These are phyloP conservation scores for Onychomys arenicola DNA, from an alignment of 2,797 vertebrate genomes.

Conservation along the genomic window DNA sequence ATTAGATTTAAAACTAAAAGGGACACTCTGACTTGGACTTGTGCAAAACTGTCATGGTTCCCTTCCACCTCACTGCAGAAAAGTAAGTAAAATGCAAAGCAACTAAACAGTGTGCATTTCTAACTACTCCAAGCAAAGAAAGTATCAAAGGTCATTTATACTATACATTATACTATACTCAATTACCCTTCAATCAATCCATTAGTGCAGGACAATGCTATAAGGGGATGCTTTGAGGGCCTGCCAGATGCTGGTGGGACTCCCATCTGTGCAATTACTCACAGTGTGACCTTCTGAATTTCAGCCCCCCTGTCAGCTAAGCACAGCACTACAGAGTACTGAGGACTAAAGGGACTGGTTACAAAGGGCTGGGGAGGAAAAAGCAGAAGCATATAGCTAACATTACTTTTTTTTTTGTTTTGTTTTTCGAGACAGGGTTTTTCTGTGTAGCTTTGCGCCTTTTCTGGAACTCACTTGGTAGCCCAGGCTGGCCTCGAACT, in stretches of 20 bases:
- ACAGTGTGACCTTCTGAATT: not conserved
- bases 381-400: not conserved
- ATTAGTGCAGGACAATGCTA: not conserved
- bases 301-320: not conserved
- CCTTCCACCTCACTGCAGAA: not conserved
- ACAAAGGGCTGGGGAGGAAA: not conserved
- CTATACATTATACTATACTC: not conserved
- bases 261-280: not conserved
- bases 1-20: not conserved
- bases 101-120: not conserved
- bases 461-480: no score
- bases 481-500: no score
- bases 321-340: not conserved
- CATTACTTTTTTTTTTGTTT: not conserved
- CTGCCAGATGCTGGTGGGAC: not conserved
- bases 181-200: not conserved
- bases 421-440: no score
- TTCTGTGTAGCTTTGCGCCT: no score
- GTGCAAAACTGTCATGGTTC: not conserved
- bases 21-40: not conserved
- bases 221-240: not conserved
- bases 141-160: conserved; percentile 25
- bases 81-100: conserved; percentile 22
- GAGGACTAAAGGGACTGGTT: not conserved
- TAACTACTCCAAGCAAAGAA: conserved; percentile 11